phyloP scores from a whole-genome alignment of 2,888 invertebrate species.

The Rambutsinella grinnellia region DNA sequence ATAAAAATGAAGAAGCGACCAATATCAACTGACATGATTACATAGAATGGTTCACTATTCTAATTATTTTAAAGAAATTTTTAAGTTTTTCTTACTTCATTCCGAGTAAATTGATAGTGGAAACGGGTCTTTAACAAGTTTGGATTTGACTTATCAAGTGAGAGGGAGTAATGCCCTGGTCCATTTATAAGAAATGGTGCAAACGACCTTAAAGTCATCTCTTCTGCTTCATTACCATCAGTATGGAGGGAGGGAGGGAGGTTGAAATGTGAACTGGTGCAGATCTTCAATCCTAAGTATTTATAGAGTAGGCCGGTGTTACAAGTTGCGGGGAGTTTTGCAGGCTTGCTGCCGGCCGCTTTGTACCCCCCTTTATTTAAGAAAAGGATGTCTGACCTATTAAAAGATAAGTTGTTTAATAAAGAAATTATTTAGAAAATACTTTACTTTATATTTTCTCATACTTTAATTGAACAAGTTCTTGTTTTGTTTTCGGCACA shows the following conservation, averaged over 20 bases:
- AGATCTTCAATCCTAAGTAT: constrained; percentile 84
- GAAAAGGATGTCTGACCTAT: no score
- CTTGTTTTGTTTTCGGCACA: constrained; percentile 85
- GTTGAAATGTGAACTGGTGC: constrained; percentile 60
- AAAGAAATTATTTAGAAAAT: no score
- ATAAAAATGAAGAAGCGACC: no score
- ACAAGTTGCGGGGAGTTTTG: constrained; percentile 72
- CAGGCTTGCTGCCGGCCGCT: constrained; percentile 76
- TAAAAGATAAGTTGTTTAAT: no score
- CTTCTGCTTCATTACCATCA: constrained; percentile 13
- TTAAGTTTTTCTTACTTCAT: no score
- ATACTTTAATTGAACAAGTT: constrained; percentile 73
- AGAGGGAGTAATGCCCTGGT: constrained; percentile 81
- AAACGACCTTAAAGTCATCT: constrained; percentile 26
- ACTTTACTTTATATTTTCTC: no score
- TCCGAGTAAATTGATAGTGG: constrained; percentile 80
- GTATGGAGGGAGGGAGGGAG: constrained; percentile 16
- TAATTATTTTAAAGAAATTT: no score
- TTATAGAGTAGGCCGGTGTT: constrained; percentile 83
- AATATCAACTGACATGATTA: no score
- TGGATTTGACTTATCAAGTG: constrained; percentile 84
- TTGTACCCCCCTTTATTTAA: constrained; percentile 76
- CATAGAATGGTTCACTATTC: no score
- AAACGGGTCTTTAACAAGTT: constrained; percentile 83
- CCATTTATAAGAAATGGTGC: constrained; percentile 79